Percentiles rank a stretch among this genome's conserved stretches.
Conservation (phyloP, 1,140 invertebrate genomes). For the Drosophila sucinea region DNA sequence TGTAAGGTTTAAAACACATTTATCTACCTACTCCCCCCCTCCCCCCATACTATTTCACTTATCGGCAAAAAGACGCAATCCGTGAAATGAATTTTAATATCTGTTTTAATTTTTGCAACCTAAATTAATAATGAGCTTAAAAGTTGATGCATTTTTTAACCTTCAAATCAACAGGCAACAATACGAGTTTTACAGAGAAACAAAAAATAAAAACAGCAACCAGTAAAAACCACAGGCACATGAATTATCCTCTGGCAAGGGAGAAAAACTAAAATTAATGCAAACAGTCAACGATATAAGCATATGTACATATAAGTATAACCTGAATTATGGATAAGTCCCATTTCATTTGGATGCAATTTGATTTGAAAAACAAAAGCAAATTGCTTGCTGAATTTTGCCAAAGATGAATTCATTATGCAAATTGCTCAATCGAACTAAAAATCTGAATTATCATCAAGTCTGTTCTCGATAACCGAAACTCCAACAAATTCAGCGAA, state of each 20-base stretch:
- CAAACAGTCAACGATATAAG: constrained; percentile 20
- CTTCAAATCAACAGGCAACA: constrained; percentile 59
- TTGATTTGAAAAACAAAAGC: not conserved
- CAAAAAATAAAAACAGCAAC: not conserved
- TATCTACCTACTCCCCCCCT: not conserved
- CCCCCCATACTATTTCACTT: not conserved
- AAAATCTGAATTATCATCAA: too few species aligned
- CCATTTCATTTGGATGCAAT: too few species aligned
- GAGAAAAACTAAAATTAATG: constrained; percentile 15
- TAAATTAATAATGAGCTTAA: constrained; percentile 54
- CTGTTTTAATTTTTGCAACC: constrained; percentile 75
- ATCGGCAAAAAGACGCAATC: constrained; percentile 20
- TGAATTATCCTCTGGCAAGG: constrained; percentile 16
- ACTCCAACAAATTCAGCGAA: too few species aligned
- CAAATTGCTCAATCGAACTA: too few species aligned
- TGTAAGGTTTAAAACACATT: constrained; percentile 7
- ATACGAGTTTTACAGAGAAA: constrained; percentile 27
- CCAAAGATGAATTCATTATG: too few species aligned
- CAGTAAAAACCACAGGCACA: not conserved
- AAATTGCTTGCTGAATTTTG: too few species aligned
- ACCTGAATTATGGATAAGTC: not conserved
- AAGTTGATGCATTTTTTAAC: constrained; percentile 73
- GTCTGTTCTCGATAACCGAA: too few species aligned
- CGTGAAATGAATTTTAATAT: constrained; percentile 75
- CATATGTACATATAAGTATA: not conserved